These are phyloP conservation scores for Palaemon carinicauda DNA, from an alignment of 1,140 invertebrate species.

Conservation along the genomic window DNA sequence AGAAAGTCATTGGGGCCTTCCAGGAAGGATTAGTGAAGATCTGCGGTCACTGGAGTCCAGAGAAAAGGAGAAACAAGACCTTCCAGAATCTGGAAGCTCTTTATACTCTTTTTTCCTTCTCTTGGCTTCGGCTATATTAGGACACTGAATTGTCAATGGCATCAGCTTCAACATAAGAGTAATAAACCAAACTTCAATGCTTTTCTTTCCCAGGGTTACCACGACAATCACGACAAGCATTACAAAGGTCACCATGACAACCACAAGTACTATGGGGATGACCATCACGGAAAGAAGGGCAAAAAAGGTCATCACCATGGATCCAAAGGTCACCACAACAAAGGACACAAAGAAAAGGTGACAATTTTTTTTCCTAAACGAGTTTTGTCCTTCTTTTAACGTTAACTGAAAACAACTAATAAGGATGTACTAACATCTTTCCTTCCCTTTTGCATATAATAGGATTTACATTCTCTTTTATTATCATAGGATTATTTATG, in stretches of 20 bases:
- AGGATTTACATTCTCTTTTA: no score
- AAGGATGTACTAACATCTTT: no score
- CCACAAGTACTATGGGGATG: conserved; percentile 45
- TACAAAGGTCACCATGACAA: conserved; percentile 57
- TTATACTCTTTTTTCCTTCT: no score
- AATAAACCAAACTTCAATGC: not conserved
- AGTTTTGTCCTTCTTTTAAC: not conserved
- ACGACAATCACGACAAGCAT: conserved; percentile 51
- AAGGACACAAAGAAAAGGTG: conserved; percentile 57
- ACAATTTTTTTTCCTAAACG: not conserved
- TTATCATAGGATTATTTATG: no score
- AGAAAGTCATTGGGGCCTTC: no score
- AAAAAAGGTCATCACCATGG: conserved; percentile 51
- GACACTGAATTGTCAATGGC: not conserved
- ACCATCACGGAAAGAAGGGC: conserved; percentile 38
- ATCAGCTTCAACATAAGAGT: no score
- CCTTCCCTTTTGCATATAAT: no score
- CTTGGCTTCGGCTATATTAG: not conserved
- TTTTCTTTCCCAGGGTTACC: conserved; percentile 4
- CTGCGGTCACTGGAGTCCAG: no score
- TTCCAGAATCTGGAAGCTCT: no score
- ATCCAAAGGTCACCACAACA: conserved; percentile 52
- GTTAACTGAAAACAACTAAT: no score
- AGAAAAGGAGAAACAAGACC: no score
- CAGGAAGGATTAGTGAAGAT: no score